Evolutionary conservation across 2,113 vertebrate genomes (phyloP).

Genomic region (Rousettus leschenaultii): DNA sequence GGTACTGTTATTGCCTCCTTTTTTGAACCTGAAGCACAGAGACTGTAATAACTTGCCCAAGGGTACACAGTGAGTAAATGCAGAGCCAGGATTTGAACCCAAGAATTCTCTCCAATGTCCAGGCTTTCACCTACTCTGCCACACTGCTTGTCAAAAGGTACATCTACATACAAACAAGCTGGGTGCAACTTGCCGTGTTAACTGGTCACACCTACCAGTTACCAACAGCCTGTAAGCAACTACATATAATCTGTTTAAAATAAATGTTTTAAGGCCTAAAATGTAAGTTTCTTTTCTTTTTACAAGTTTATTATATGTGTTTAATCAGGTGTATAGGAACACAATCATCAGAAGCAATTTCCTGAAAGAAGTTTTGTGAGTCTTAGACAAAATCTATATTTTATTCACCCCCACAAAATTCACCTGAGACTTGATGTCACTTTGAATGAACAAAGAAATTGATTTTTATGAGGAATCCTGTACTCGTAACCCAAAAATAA

Average conservation of each 20-base stretch:
- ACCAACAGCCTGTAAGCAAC: not conserved
- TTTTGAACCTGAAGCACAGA: not conserved
- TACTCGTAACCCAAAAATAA: constrained; percentile 44
- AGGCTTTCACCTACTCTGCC: not conserved
- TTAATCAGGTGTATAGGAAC: not conserved
- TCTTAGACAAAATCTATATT: constrained; percentile 46
- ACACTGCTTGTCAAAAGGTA: not conserved
- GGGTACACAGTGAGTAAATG: not conserved
- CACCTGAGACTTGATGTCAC: not conserved
- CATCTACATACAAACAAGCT: not conserved
- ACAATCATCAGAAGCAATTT: constrained; percentile 16
- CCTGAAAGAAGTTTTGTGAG: constrained; percentile 4
- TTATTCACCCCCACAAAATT: constrained; percentile 48
- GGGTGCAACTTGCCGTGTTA: not conserved
- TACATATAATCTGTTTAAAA: not conserved
- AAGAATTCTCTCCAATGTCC: not conserved
- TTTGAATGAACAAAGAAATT: constrained; percentile 52
- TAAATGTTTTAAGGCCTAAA: not conserved
- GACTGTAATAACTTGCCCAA: not conserved
- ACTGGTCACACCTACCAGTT: not conserved
- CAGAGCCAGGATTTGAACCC: not conserved
- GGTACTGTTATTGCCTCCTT: not conserved
- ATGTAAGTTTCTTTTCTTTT: not conserved
- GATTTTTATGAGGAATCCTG: constrained; percentile 51
- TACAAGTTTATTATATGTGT: not conserved